Conservation (phyloP, 2,113 vertebrate species). For the Desmodus rotundus region DNA sequence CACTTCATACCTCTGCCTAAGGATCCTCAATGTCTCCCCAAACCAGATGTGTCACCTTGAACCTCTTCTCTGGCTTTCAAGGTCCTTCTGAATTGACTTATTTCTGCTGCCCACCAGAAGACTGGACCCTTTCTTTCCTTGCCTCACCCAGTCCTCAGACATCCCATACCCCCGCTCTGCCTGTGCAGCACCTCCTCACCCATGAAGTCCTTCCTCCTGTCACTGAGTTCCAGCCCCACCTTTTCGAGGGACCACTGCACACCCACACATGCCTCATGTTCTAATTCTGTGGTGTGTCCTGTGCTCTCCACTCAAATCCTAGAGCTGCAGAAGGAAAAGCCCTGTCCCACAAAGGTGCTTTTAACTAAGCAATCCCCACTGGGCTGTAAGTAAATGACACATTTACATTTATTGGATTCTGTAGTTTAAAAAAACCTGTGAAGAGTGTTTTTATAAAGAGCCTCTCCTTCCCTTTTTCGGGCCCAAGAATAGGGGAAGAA, state of each 20-base stretch:
- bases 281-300: accelerated
- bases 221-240: background rate
- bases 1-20: background rate
- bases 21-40: background rate
- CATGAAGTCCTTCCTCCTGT: background rate
- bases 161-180: background rate
- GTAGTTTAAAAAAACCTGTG: background rate
- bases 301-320: background rate
- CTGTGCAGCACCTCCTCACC: background rate
- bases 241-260: accelerated
- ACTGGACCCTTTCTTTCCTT: background rate
- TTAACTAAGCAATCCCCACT: background rate
- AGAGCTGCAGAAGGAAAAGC: background rate
- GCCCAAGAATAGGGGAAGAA: background rate
- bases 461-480: background rate
- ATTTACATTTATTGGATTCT: too few species aligned
- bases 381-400: background rate
- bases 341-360: background rate
- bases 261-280: accelerated
- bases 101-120: background rate
- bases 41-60: background rate
- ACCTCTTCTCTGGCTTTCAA: background rate
- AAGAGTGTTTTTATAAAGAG: background rate
- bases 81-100: background rate
- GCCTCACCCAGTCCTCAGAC: background rate